These are phyloP conservation scores for Enteromius unitaeniatus DNA, from an alignment of 2,797 vertebrate species.

Conservation along the genomic window DNA sequence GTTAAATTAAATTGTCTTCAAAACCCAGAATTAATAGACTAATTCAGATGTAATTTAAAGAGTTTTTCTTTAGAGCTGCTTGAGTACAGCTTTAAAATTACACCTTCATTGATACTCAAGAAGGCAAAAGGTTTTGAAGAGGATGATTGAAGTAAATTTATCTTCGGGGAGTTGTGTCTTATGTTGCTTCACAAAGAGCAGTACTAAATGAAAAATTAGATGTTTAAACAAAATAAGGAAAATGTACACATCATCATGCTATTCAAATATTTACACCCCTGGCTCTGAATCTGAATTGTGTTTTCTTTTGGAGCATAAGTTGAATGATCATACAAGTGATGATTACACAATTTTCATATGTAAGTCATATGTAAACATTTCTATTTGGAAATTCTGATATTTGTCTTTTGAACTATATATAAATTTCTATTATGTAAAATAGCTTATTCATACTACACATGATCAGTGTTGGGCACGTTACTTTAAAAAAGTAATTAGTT, in stretches of 20 bases:
- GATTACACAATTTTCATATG: too few species aligned
- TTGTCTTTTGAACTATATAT: not conserved
- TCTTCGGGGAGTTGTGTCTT: not conserved
- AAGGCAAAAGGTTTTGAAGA: slow-evolving; percentile 8
- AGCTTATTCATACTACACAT: too few species aligned
- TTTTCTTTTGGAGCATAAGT: too few species aligned
- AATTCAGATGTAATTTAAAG: slow-evolving; percentile 32
- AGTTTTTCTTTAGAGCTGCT: not conserved
- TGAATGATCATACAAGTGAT: too few species aligned
- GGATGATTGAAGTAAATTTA: not conserved
- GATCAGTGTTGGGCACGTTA: too few species aligned
- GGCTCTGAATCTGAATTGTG: too few species aligned
- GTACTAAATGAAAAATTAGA: not conserved
- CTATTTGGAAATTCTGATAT: not conserved
- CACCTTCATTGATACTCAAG: not conserved
- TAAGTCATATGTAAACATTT: too few species aligned
- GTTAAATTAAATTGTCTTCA: slow-evolving; percentile 23
- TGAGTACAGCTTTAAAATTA: not conserved
- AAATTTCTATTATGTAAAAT: too few species aligned
- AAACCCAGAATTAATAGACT: slow-evolving; percentile 17
- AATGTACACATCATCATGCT: too few species aligned
- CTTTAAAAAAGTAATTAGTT: too few species aligned
- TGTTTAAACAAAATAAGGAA: too few species aligned
- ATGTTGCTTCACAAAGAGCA: not conserved
- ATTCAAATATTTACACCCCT: too few species aligned